phyloP scores from a whole-genome alignment of 2,888 invertebrate species.

The Archips xylosteana region DNA sequence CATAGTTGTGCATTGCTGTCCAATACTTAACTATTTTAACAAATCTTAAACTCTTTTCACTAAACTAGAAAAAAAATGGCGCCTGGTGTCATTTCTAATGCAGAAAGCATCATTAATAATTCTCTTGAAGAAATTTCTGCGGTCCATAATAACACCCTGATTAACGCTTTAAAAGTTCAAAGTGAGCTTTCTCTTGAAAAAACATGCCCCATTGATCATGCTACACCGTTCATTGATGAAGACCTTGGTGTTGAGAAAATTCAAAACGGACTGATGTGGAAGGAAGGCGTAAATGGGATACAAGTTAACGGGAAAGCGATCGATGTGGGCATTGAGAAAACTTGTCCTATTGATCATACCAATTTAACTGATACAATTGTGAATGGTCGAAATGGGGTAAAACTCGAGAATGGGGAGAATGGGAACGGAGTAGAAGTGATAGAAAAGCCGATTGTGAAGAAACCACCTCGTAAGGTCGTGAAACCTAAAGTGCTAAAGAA shows the following conservation, averaged over 20 bases:
- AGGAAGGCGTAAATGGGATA: constrained; percentile 17
- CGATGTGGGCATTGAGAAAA: constrained; percentile 6
- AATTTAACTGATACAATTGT: constrained; percentile 28
- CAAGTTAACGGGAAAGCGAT: constrained; percentile 18
- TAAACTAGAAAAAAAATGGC: constrained; percentile 61
- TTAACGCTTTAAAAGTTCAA: constrained; percentile 52
- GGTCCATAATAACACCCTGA: constrained; percentile 51
- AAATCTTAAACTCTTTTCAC: neutral
- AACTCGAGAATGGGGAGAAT: constrained; percentile 2
- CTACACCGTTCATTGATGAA: constrained; percentile 9
- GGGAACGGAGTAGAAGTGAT: constrained; percentile 42
- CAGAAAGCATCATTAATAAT: constrained; percentile 62
- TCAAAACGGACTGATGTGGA: constrained; percentile 30
- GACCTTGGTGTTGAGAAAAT: constrained; percentile 36
- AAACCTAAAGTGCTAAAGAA: constrained; percentile 77
- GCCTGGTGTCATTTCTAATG: constrained; percentile 69
- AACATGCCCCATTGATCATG: constrained; percentile 55
- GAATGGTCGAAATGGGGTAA: constrained; percentile 43
- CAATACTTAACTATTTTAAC: constrained; percentile 19
- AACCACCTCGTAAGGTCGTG: constrained; percentile 60
- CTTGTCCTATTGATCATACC: constrained; percentile 7
- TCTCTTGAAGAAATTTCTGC: constrained; percentile 53
- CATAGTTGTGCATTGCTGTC: constrained; percentile 58
- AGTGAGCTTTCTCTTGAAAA: constrained; percentile 49
- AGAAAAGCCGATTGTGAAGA: constrained; percentile 55